phyloP scores from a whole-genome alignment of 30 jellyfish, hydroid and myxozoan genomes.

The Rhopilema esculentum region DNA sequence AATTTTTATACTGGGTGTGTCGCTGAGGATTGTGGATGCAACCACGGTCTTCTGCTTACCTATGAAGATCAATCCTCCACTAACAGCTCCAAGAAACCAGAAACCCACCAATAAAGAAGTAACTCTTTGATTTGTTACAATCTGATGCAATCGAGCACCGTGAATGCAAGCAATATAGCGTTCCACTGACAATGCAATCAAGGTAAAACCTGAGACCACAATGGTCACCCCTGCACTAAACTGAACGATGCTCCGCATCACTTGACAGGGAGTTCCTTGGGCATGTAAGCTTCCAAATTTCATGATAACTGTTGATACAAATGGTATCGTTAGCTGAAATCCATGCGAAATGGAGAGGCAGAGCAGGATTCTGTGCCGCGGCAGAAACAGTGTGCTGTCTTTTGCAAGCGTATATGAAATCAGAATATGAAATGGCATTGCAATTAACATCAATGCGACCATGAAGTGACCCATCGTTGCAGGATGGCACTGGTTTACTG shows the following conservation, averaged over 20 bases:
- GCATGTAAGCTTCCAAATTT: neutral
- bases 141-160: constrained; percentile 14
- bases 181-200: constrained; percentile 15
- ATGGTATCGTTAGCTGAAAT: neutral
- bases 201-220: neutral
- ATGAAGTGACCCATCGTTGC: neutral
- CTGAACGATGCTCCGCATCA: neutral
- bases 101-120: no score
- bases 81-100: constrained; percentile 2
- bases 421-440: constrained; percentile 14
- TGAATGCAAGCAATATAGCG: constrained; percentile 31
- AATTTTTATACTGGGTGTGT: neutral
- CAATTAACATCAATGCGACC: neutral
- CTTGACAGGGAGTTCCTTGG: neutral
- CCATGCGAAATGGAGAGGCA: constrained; percentile 13
- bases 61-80: neutral
- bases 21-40: neutral
- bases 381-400: neutral
- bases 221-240: neutral
- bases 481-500: neutral
- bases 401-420: neutral
- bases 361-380: constrained; percentile 29
- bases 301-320: neutral
- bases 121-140: constrained; percentile 1
- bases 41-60: neutral